phyloP scores from a whole-genome alignment of 2,113 vertebrate species.

The Tringa solitaria region DNA sequence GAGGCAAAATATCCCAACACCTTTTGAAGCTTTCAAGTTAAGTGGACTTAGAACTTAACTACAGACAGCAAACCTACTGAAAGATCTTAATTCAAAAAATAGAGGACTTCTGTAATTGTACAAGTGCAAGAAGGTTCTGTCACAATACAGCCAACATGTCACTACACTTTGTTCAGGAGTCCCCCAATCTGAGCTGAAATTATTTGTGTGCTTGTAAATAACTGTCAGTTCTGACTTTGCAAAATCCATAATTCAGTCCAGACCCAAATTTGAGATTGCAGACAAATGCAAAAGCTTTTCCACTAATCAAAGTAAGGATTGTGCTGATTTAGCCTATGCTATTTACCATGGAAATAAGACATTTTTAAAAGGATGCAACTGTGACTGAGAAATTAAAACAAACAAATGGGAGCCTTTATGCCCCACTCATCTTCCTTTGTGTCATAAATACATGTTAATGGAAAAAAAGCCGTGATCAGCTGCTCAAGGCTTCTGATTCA shows the following conservation, averaged over 20 bases:
- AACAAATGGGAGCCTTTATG: background rate
- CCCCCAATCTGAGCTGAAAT: background rate
- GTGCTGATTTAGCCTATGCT: background rate
- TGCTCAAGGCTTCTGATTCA: constrained; percentile 39
- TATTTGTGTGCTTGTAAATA: background rate
- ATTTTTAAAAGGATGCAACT: background rate
- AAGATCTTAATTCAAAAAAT: background rate
- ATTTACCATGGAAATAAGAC: background rate
- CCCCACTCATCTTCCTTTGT: background rate
- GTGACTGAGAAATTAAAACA: background rate
- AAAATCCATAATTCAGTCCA: background rate
- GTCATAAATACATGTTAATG: background rate
- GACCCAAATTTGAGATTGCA: background rate
- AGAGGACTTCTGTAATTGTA: background rate
- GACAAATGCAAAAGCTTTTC: background rate
- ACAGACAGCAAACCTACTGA: background rate
- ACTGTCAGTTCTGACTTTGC: background rate
- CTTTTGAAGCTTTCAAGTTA: background rate
- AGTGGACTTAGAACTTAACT: background rate
- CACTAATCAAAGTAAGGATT: background rate
- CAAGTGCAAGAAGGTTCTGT: background rate
- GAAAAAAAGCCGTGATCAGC: background rate
- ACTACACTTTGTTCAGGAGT: background rate
- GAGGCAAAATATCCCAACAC: background rate
- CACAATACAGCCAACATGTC: background rate